Percentiles rank a stretch among this genome's conserved stretches.
Evolutionary conservation across 2,888 invertebrate genomes (phyloP).

Genomic region (Catocala fraxini): DNA sequence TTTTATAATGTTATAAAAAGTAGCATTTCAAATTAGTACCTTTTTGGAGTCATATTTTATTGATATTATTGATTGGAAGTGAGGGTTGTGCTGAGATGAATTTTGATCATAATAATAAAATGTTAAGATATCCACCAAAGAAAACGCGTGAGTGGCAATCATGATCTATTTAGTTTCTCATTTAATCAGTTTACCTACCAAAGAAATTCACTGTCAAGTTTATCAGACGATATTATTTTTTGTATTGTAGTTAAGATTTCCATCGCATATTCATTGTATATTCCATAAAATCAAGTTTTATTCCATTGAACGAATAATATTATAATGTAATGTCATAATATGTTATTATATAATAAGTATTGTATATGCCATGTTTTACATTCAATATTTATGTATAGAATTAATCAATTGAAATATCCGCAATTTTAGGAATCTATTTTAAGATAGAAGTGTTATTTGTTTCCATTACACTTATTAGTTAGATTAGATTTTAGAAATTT

Average conservation of each 20-base stretch:
- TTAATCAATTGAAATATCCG: not conserved
- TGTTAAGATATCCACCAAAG: slow-evolving; percentile 33
- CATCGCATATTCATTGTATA: too few species aligned
- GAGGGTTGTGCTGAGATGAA: slow-evolving; percentile 10
- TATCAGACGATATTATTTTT: too few species aligned
- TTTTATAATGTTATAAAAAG: slow-evolving; percentile 25
- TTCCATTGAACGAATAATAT: not conserved
- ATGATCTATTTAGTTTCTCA: slow-evolving; percentile 2
- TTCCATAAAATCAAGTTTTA: not conserved
- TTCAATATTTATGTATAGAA: slow-evolving; percentile 3
- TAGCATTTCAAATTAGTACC: slow-evolving; percentile 5
- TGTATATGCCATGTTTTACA: slow-evolving; percentile 1
- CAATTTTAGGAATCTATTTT: too few species aligned
- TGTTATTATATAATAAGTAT: not conserved
- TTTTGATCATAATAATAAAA: slow-evolving; percentile 17
- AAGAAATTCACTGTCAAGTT: slow-evolving; percentile 9
- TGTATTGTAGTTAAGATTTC: too few species aligned
- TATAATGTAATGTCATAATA: slow-evolving; percentile 1
- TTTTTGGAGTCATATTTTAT: slow-evolving; percentile 10
- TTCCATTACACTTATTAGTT: not conserved
- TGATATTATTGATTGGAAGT: not conserved
- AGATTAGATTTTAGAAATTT: slow-evolving; percentile 3
- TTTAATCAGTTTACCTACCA: slow-evolving; percentile 10
- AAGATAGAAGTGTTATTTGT: slow-evolving; percentile 1
- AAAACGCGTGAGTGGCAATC: slow-evolving; percentile 14